Evolutionary conservation across 35 echinoderm and acorn worm genomes (phyloP), one percentile per base, ranked within the genome.

Genomic region (Patiria miniata): DNA sequence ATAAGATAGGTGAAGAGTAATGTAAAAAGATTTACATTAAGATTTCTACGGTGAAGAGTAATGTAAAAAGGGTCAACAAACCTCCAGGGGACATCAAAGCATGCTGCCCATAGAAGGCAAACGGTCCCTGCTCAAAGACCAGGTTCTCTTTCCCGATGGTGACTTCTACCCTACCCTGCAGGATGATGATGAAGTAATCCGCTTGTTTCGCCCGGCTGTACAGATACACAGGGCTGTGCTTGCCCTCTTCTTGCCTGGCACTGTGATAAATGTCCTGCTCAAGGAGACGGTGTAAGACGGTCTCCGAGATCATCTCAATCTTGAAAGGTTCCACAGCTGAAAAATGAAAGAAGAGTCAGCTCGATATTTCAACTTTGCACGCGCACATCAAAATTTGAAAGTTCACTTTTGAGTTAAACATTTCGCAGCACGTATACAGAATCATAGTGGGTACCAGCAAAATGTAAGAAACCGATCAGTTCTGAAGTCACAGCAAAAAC

Each of bases 41-140:
- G 42, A 4, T 6, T 12, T 47, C 42, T 4, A 12, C 12, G 42
- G 42, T 47, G 42, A 6, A 47, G 12, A 47, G 4, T 47, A 47
- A 12, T 47, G 4, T 6, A 47, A 47, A 47, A 47, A 47, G 12
- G 4, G 4, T 4, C 12, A 6, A 47, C 42, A 2, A 23, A 91
- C 82, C 89, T 86, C 81, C 69, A 33, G 40, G 32, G 28, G 76
- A 5, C 15, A 86, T 36, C 39, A 97, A 55, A 1, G 96, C 92
- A 23, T 90, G 89, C 21, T 99, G 96, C 15, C 92, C 96, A 69
- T 91, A 99, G 83, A 89, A 95, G 1, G 93, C 86, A 68, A 99
- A 99, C 0, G 96, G 86, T 39, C 96, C 92, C 68, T 99, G 96
- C 80, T 99, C 96, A 84, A 99, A 98, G 17, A 94, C 69, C 19